Base-by-base conservation (phyloP, 1,140 invertebrate genomes). In the Physella acuta region DNA sequence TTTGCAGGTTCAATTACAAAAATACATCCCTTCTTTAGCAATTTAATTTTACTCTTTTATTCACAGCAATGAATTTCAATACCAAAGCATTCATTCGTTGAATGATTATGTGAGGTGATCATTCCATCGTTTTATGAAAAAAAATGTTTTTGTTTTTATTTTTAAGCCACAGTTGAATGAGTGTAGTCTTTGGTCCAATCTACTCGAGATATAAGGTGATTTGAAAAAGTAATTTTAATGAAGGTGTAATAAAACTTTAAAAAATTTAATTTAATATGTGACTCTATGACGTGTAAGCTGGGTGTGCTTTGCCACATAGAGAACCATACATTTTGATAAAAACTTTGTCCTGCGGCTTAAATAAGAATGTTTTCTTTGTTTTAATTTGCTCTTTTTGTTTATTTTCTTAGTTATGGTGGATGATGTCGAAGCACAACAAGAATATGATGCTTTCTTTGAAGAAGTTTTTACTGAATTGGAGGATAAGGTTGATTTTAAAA, bases 381-480 rank as follows among this genome's bases (percentile, higher is more conserved):
- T 55, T 24, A 55, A 33, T 37, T 31, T 39, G 55, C 49, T n/a
- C 33, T 44, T 66, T 44, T 60, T 53, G 61, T 3, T 51, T 69
- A 34, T 65, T 77, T 65, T 75, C 85, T 88, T 76, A 85, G 84
- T 94, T 59, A 91, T 92, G 86, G 93, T 97, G 20, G 94, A 92
- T 51, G 96, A 99, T 84, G 95, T 97, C 83, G 94, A 98, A 86
- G 95, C 97, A 90, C 97, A 99, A 83, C 93, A 98, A 85, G 95
- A 99, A 88, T 99, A 98, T 87, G 97, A 99, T 85, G 97, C 99
- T 81, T 99, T 99, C 84, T 99, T 99, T 87, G 97, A 99, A 87
- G 97, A 99, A 88, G 94, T 99, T 5, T 99, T 98, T 88, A 92
- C 95, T 3, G 97, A 99, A 86, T 92, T 96, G 82, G 95, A 98